These are phyloP conservation scores for Myotis lucifugus DNA, from an alignment of 2,113 vertebrate genomes.

Conservation along the genomic window DNA sequence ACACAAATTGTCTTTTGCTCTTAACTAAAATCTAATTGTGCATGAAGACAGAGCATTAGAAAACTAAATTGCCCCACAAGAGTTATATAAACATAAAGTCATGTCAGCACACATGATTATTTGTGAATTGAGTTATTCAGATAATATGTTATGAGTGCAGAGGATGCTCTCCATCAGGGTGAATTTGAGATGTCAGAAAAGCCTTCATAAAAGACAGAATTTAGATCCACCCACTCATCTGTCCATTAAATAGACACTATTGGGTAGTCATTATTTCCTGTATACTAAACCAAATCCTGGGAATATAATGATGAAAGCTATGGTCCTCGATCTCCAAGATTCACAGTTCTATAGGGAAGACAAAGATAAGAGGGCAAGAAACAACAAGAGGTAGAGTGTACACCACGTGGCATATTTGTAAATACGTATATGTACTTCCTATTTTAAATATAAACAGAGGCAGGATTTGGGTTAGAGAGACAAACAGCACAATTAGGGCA, in stretches of 20 bases:
- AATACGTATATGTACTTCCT: neutral
- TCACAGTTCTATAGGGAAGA: neutral
- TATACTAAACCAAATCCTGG: neutral
- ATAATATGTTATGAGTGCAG: neutral
- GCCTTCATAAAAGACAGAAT: neutral
- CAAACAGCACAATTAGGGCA: neutral
- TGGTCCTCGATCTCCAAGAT: neutral
- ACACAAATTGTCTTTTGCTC: neutral
- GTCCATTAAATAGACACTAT: neutral
- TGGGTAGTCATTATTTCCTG: neutral
- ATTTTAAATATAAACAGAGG: neutral
- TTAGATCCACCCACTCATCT: neutral
- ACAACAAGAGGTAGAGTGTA: neutral
- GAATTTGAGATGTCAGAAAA: neutral
- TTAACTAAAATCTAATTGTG: conserved; percentile 44
- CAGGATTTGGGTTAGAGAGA: neutral
- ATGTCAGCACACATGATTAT: neutral
- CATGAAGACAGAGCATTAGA: conserved; percentile 31
- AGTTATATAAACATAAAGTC: conserved; percentile 18
- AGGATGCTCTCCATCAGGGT: neutral
- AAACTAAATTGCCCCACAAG: neutral
- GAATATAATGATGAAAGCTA: neutral
- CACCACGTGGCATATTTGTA: neutral
- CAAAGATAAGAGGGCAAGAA: neutral
- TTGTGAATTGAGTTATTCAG: neutral